A percentile compares a stretch with the other conserved stretches of the same genome.
phyloP scores from a whole-genome alignment of 2,113 vertebrate genomes.

The Apodemus sylvaticus region DNA sequence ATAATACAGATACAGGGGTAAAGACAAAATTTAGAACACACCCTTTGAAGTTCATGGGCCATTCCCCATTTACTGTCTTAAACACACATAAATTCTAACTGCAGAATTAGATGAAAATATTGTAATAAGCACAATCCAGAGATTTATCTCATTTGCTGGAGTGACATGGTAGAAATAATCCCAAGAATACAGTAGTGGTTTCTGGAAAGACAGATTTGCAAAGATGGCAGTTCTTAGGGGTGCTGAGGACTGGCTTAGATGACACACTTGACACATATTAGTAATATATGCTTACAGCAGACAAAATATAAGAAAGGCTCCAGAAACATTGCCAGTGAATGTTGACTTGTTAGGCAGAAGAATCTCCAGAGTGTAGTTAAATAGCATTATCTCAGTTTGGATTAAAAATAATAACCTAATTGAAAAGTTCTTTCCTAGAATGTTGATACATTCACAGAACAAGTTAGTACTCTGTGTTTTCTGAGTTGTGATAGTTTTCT shows the following conservation, averaged over 20 bases:
- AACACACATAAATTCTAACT: neutral
- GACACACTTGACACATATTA: neutral
- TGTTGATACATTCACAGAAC: neutral
- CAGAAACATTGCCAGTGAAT: neutral
- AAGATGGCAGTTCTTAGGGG: neutral
- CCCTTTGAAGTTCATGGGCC: neutral
- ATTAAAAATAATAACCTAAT: neutral
- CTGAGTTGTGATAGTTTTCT: neutral
- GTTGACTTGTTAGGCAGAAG: neutral
- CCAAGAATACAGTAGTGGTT: neutral
- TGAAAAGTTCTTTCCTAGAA: neutral
- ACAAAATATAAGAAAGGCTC: neutral
- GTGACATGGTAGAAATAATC: neutral
- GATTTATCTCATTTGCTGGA: neutral
- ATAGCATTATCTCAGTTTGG: neutral
- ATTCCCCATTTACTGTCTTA: constrained; percentile 11
- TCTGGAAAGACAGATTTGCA: constrained; percentile 12
- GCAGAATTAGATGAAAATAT: neutral
- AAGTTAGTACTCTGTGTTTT: neutral
- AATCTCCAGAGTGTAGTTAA: neutral
- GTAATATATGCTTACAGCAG: neutral
- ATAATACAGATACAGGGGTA: neutral
- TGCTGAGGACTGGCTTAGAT: neutral
- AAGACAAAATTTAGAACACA: constrained; percentile 5
- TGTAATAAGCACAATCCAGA: neutral